These are phyloP conservation scores for Palythoa caribaeorum DNA, from an alignment of 92 coral and sea anemone genomes.

Conservation along the genomic window DNA sequence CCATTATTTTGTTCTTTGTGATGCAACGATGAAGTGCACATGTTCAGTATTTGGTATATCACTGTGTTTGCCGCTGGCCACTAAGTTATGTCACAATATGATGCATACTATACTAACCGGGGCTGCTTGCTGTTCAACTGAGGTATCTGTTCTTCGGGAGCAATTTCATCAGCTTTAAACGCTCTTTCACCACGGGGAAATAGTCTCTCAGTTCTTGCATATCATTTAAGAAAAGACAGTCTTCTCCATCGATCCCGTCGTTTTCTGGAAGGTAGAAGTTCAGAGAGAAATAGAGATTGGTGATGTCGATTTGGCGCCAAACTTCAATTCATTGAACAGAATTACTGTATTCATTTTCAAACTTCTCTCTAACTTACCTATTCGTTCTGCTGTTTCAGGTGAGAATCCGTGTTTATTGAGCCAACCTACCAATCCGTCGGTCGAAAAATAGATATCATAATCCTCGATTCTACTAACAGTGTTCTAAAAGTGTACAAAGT, in stretches of 20 bases:
- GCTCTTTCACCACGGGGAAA: constrained; percentile 27
- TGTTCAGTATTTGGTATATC: too few relatives aligned
- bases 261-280: neutral
- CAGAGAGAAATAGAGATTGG: neutral
- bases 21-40: neutral
- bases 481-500: neutral
- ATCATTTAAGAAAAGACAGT: constrained; percentile 38
- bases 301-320: neutral
- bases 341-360: neutral
- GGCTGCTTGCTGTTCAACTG: constrained; percentile 30
- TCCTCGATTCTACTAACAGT: constrained; percentile 29
- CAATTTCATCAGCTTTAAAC: constrained; percentile 31
- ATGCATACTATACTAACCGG: constrained; percentile 26
- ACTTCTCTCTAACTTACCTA: constrained; percentile 24
- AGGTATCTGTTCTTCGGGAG: neutral
- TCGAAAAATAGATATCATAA: constrained; percentile 31
- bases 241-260: neutral
- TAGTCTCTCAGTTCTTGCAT: constrained; percentile 57
- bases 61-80: neutral
- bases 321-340: constrained; percentile 7
- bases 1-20: neutral
- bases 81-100: neutral
- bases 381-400: constrained; percentile 41
- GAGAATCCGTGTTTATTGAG: constrained; percentile 44
- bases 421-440: constrained; percentile 51